phyloP scores from a whole-genome alignment of 2,113 vertebrate species.

The Microtus richardsoni region DNA sequence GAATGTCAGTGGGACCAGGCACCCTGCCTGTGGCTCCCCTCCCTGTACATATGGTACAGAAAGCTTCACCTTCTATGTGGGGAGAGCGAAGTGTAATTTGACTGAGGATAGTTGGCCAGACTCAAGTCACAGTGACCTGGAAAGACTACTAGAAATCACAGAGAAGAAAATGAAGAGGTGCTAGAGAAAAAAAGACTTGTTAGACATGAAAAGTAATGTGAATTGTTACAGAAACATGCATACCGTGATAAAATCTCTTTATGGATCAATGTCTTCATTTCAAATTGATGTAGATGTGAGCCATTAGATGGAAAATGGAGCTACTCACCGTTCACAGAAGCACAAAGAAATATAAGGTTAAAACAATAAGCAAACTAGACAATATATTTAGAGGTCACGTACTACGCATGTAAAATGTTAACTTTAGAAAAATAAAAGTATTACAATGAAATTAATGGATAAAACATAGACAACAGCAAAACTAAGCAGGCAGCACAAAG shows the following conservation, averaged over 20 bases:
- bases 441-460: not conserved
- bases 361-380: not conserved
- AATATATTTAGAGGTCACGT: not conserved
- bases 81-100: not conserved
- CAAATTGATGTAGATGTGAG: not conserved
- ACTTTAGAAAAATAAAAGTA: not conserved
- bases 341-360: not conserved
- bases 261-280: not conserved
- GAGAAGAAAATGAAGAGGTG: not conserved
- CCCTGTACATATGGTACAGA: not conserved
- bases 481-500: not conserved
- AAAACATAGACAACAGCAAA: not conserved
- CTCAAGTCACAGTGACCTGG: not conserved
- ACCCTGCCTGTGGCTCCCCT: not conserved
- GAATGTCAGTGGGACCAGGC: not conserved
- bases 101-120: not conserved
- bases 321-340: not conserved
- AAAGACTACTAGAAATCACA: not conserved
- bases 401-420: not conserved
- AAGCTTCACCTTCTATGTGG: not conserved
- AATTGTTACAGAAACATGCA: not conserved
- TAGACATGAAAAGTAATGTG: not conserved
- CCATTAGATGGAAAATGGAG: not conserved
- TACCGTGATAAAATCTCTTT: not conserved
- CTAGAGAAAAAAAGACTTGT: not conserved